These are phyloP conservation scores for Drosophila nannoptera DNA, from an alignment of 1,140 invertebrate species.

Conservation along the genomic window DNA sequence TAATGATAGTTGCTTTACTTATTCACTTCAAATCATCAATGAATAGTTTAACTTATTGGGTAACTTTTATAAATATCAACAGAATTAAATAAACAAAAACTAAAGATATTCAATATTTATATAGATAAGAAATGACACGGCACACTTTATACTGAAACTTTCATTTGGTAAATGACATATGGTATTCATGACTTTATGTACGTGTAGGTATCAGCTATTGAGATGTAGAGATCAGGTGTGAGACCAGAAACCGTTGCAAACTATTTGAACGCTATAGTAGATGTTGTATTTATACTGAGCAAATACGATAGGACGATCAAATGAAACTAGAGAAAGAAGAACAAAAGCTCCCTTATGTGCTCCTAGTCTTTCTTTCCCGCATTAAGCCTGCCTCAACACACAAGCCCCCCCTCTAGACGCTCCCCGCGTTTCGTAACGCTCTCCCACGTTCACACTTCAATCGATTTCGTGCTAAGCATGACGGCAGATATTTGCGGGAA, in stretches of 20 bases:
- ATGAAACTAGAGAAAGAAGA: slow-evolving; percentile 32
- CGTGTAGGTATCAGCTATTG: slow-evolving; percentile 53
- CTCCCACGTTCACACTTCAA: neutral
- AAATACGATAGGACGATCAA: slow-evolving; percentile 24
- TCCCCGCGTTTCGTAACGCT: neutral
- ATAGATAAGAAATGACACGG: slow-evolving; percentile 39
- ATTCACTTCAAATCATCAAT: slow-evolving; percentile 38
- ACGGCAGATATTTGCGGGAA: slow-evolving; percentile 8
- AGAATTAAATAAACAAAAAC: slow-evolving; percentile 41
- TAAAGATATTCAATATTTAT: slow-evolving; percentile 32
- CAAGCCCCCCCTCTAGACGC: neutral
- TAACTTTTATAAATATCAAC: slow-evolving; percentile 49
- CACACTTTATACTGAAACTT: slow-evolving; percentile 59
- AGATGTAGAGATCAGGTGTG: slow-evolving; percentile 53
- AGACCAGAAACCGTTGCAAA: slow-evolving; percentile 60
- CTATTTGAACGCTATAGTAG: slow-evolving; percentile 59
- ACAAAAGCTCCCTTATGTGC: slow-evolving; percentile 16
- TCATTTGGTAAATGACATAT: slow-evolving; percentile 48
- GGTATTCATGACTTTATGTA: slow-evolving; percentile 59
- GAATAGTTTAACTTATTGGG: slow-evolving; percentile 31
- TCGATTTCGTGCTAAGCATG: slow-evolving; percentile 19
- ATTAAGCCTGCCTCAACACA: neutral
- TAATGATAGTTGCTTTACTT: slow-evolving; percentile 65
- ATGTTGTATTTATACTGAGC: slow-evolving; percentile 72
- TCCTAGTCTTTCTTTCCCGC: neutral